Evolutionary conservation across 2,888 invertebrate species (phyloP), one percentile per base, ranked within the genome.

Genomic region (Gasteruption jaculator): DNA sequence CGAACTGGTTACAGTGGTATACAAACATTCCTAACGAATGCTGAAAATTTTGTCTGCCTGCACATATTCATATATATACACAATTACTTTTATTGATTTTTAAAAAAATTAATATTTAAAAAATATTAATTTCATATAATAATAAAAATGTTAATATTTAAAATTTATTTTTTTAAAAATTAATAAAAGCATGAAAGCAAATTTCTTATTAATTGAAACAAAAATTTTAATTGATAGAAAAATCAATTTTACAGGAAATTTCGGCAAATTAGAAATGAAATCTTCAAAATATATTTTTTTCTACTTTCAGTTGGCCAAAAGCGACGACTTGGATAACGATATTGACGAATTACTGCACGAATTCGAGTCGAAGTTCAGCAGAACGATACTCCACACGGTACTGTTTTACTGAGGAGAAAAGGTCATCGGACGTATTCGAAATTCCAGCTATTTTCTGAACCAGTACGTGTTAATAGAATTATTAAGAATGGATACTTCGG

Each of bases 271-370:
- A 30, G 25, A 10, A 26, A 33, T 14, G 7, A 37, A 41, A 12
- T 34, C 25, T 30, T 30, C 29, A 24, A 11, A 37, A 24, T 38
- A 38, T 42, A 29, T 38, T 35, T 34, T 54, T 47, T 42, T 48
- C 43, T 46, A 40, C n/a, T 62, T 77, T 39, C 71, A 86, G 86
- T 79, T 97, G 76, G 82, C 88, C 11, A 84, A 87, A 67, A 86
- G 87, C 61, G 87, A 89, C 45, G 97, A 97, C 71, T 74, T 97
- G 62, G 97, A 97, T 70, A 93, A 96, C 75, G 96, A 97, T 65
- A 93, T 97, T 61, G 96, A 97, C 74, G 93, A 96, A 75, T 76
- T 97, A 39, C 76, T 97, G 40, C 91, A 92, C 66, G 90, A 92
- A 53, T 95, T 95, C 74, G 97, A 97, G 75, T 81, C 83, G 36